A percentile compares a stretch with the other conserved stretches of the same genome.
Evolutionary conservation across 2,888 invertebrate species (phyloP).

Genomic region (Cataglyphis rosenhaueri): DNA sequence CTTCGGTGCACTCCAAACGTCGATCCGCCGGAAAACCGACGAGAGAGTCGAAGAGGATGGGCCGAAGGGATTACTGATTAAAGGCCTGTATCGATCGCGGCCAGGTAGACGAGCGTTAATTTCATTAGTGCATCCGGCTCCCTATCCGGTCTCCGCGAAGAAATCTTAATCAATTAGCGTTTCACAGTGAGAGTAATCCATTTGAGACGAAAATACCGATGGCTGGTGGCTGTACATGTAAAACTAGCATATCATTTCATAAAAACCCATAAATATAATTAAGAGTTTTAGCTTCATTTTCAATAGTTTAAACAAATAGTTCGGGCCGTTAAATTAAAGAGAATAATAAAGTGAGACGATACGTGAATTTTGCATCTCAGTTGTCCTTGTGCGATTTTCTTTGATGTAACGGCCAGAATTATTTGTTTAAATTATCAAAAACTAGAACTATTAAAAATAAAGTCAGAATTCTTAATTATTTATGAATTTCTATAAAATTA

Average conservation of each 20-base stretch:
- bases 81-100: conserved; percentile 68
- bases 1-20: conserved; percentile 70
- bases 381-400: not conserved
- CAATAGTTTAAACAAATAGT: not conserved
- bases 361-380: not conserved
- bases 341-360: not conserved
- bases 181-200: conserved; percentile 10
- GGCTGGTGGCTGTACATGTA: not conserved
- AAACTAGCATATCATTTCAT: not conserved
- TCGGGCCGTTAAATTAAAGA: too few species aligned
- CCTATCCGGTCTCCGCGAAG: conserved; percentile 23
- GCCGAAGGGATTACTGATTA: conserved; percentile 72
- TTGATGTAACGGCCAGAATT: not conserved
- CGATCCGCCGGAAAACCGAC: conserved; percentile 61
- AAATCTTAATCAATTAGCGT: conserved; percentile 60
- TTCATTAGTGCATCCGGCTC: conserved; percentile 59
- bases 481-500: not conserved
- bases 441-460: not conserved
- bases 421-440: not conserved
- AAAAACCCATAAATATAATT: not conserved
- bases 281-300: not conserved
- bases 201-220: conserved; percentile 36
- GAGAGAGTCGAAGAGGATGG: conserved; percentile 45
- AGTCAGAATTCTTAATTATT: not conserved
- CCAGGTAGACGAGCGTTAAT: conserved; percentile 65